phyloP scores from a whole-genome alignment of 2,113 vertebrate species.

The Syngnathus scovelli region DNA sequence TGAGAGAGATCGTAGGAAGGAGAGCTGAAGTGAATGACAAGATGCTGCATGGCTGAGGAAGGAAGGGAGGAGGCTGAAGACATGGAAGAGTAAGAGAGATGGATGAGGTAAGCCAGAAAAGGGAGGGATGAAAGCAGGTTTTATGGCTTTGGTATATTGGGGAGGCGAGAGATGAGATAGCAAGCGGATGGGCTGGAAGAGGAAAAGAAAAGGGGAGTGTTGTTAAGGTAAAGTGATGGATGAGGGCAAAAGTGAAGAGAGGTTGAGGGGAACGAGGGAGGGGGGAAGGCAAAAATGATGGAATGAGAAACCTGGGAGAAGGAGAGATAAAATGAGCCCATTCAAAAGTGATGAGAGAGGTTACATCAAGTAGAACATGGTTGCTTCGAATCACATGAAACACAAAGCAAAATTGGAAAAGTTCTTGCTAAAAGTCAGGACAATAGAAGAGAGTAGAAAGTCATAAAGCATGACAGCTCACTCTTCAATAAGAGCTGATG shows the following conservation, averaged over 20 bases:
- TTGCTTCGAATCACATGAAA: conserved; percentile 27
- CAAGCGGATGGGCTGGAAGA: conserved; percentile 10
- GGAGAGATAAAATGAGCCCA: conserved; percentile 22
- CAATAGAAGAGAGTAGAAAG: conserved; percentile 6
- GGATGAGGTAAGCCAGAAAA: conserved; percentile 29
- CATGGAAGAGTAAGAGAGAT: conserved; percentile 29
- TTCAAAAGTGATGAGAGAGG: conserved; percentile 15
- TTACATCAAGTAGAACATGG: conserved; percentile 5
- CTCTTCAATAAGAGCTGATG: neutral
- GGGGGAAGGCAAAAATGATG: conserved; percentile 21
- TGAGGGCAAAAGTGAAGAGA: conserved; percentile 21
- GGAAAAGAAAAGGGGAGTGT: conserved; percentile 16
- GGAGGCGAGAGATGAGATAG: conserved; percentile 35
- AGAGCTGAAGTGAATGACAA: conserved; percentile 26
- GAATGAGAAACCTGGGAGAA: conserved; percentile 13
- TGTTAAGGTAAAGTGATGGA: conserved; percentile 45
- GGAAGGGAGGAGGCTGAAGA: conserved; percentile 21
- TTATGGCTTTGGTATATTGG: conserved; percentile 20
- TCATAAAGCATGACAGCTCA: conserved; percentile 7
- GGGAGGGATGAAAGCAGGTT: conserved; percentile 33
- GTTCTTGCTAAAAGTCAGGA: conserved; percentile 6
- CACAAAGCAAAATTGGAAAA: conserved; percentile 26
- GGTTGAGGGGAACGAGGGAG: neutral
- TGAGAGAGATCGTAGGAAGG: conserved; percentile 23
- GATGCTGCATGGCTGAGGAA: neutral